phyloP scores from a whole-genome alignment of 2,888 invertebrate species.

The Caradrina kadenii region DNA sequence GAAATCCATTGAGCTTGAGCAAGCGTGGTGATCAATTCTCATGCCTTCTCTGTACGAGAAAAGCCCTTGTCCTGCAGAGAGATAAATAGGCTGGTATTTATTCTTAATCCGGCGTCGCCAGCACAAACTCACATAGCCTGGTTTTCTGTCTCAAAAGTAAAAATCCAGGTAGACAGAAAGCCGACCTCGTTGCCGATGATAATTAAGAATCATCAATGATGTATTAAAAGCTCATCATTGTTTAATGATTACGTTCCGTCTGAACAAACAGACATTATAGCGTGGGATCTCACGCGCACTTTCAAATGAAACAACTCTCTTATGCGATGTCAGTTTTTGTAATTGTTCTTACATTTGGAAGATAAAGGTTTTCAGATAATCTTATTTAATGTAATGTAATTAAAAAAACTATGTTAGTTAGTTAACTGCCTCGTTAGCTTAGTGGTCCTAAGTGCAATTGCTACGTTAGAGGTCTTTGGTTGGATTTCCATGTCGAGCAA shows the following conservation, averaged over 20 bases:
- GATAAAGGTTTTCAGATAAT: background rate
- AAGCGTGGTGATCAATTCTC: too few relatives aligned
- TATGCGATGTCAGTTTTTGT: constrained; percentile 44
- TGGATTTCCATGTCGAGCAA: too few relatives aligned
- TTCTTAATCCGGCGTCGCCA: too few relatives aligned
- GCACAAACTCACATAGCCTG: background rate
- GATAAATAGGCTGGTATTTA: too few relatives aligned
- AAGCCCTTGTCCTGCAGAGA: too few relatives aligned
- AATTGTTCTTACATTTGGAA: constrained; percentile 7
- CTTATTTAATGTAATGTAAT: background rate
- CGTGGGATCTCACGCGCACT: constrained; percentile 32
- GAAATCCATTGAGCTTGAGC: too few relatives aligned
- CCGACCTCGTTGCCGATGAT: constrained; percentile 21
- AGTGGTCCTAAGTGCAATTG: too few relatives aligned
- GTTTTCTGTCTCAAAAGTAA: background rate
- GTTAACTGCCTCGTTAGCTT: too few relatives aligned
- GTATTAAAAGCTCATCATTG: constrained; percentile 41
- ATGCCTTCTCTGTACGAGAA: too few relatives aligned
- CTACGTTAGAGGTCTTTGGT: too few relatives aligned
- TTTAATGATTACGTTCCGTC: constrained; percentile 37
- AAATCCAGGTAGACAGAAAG: constrained; percentile 27
- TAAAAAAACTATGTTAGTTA: background rate
- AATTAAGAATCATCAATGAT: constrained; percentile 20
- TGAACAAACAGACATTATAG: constrained; percentile 22
- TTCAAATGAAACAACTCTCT: constrained; percentile 43